phyloP scores from a whole-genome alignment of 1,140 invertebrate genomes.

The Ganaspis sp. region DNA sequence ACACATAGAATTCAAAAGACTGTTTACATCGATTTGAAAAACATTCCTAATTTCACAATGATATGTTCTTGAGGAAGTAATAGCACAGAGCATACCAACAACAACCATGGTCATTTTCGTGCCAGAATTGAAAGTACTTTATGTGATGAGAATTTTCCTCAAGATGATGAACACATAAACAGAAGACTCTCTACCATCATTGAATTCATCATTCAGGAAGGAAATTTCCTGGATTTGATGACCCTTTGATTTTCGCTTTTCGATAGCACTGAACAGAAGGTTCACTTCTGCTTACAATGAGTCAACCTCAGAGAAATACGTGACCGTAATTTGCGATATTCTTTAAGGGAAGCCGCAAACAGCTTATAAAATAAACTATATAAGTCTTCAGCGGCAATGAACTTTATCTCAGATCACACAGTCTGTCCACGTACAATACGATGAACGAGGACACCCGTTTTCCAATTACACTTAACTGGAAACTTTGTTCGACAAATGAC shows the following conservation, averaged over 20 bases:
- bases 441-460: not conserved
- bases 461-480: not conserved
- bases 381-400: not conserved
- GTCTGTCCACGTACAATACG: slow-evolving; percentile 20
- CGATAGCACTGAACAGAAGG: not conserved
- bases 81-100: too few relatives aligned
- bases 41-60: too few relatives aligned
- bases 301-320: not conserved
- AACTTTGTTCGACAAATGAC: not conserved
- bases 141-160: not conserved
- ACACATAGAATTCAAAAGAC: too few relatives aligned
- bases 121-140: not conserved
- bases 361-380: slow-evolving; percentile 1
- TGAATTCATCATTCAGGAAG: not conserved
- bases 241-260: not conserved
- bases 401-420: slow-evolving; percentile 2
- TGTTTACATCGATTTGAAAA: too few relatives aligned
- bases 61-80: too few relatives aligned
- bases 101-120: too few relatives aligned
- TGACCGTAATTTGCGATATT: slow-evolving; percentile 4
- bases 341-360: not conserved
- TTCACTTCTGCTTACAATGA: not conserved
- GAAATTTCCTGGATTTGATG: not conserved
- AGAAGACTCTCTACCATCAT: too few relatives aligned
- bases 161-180: not conserved